Evolutionary conservation across 2,888 invertebrate species (phyloP).

Genomic region (Itoplectis maculator): DNA sequence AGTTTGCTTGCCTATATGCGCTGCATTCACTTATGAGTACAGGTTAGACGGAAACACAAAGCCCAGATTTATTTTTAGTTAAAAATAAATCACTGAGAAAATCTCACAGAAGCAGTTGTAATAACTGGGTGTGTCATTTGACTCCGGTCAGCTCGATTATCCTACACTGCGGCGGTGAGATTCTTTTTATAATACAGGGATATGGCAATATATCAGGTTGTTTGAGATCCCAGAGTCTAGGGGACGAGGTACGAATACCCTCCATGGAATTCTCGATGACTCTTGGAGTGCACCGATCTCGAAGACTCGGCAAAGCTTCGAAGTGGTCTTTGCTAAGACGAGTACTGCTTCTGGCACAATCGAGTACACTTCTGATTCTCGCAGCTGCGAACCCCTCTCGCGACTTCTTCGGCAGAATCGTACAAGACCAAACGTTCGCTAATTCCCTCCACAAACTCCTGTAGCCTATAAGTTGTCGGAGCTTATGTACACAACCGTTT

Average conservation of each 20-base stretch:
- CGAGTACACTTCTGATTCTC: constrained; percentile 33
- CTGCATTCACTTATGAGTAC: constrained; percentile 24
- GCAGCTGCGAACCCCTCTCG: constrained; percentile 2
- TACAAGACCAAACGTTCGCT: constrained; percentile 53
- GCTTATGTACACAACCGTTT: constrained; percentile 14
- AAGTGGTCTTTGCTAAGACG: constrained; percentile 37
- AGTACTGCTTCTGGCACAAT: constrained; percentile 37
- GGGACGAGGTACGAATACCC: constrained; percentile 21
- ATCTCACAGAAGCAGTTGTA: too few species aligned
- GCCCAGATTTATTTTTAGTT: constrained; percentile 46
- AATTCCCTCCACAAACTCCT: constrained; percentile 37
- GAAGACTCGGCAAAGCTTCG: constrained; percentile 44
- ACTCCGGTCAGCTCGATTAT: too few species aligned
- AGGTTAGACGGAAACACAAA: constrained; percentile 50
- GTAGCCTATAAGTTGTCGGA: constrained; percentile 22
- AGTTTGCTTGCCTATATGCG: constrained; percentile 48
- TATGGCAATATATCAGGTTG: constrained; percentile 1
- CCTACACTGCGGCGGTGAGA: too few species aligned
- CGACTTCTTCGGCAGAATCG: neutral
- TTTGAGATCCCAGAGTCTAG: constrained; percentile 14
- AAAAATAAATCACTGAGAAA: constrained; percentile 23
- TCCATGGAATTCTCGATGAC: constrained; percentile 46
- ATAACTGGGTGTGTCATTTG: too few species aligned
- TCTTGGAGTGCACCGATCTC: constrained; percentile 39
- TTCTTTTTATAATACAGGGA: neutral